A percentile compares a stretch with the other conserved stretches of the same genome.
These are phyloP conservation scores for Ctenodactylus gundi DNA, from an alignment of 2,113 vertebrate species.

Conservation along the genomic window DNA sequence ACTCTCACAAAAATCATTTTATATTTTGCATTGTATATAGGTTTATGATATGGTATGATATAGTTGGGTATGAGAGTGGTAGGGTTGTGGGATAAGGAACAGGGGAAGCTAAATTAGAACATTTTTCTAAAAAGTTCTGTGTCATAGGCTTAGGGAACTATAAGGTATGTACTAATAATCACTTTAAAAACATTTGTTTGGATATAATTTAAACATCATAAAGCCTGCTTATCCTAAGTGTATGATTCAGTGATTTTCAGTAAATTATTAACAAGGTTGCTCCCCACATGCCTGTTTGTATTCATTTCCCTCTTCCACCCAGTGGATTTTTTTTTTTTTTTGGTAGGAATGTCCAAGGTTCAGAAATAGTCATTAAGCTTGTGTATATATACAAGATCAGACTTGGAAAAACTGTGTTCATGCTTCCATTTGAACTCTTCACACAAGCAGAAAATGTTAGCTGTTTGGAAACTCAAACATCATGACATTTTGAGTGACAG, in stretches of 20 bases:
- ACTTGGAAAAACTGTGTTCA: neutral
- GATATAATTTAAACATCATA: neutral
- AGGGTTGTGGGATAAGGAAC: neutral
- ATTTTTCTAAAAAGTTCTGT: too few species aligned
- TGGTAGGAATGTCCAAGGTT: neutral
- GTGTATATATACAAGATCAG: neutral
- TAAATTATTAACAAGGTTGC: neutral
- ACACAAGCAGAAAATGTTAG: slow-evolving; percentile 21
- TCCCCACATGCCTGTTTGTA: neutral
- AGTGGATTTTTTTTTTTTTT: neutral
- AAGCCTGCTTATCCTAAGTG: neutral
- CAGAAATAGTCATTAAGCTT: slow-evolving; percentile 1
- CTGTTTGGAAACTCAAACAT: neutral
- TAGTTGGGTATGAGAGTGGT: neutral
- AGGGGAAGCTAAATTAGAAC: neutral
- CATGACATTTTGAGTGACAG: neutral
- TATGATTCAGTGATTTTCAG: neutral
- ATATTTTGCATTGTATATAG: neutral
- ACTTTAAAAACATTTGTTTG: neutral
- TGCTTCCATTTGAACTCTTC: neutral
- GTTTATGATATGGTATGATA: too few species aligned
- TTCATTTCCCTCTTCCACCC: neutral
- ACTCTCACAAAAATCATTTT: neutral
- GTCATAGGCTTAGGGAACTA: too few species aligned
- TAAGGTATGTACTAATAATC: too few species aligned